Conservation (phyloP, 2,888 invertebrate genomes). For the Hoplodrina ambigua region DNA sequence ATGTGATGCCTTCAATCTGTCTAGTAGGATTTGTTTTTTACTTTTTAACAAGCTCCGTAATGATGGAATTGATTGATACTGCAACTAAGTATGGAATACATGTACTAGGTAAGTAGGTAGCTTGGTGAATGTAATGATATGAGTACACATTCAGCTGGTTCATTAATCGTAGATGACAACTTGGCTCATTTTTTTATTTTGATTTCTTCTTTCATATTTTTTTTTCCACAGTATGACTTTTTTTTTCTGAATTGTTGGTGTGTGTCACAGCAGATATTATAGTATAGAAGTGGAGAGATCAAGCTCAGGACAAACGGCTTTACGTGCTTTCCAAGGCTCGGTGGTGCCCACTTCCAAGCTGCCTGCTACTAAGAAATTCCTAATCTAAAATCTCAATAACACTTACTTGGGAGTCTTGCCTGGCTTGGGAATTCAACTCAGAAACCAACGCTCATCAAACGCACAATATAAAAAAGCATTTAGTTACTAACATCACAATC, state of each 20-base stretch:
- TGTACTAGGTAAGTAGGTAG: background rate
- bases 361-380: too few species aligned
- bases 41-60: slow-evolving; percentile 28
- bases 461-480: background rate
- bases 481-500: background rate
- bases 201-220: background rate
- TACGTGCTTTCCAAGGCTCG: too few species aligned
- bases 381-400: too few species aligned
- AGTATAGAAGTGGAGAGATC: too few species aligned
- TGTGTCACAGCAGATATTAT: too few species aligned
- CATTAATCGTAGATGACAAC: background rate
- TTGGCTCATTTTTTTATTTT: background rate
- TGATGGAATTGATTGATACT: slow-evolving; percentile 38
- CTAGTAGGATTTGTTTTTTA: slow-evolving; percentile 40
- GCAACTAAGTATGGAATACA: slow-evolving; percentile 16
- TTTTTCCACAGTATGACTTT: background rate
- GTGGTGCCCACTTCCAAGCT: too few species aligned
- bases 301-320: too few species aligned
- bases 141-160: slow-evolving; percentile 7
- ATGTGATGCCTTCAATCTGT: slow-evolving; percentile 40
- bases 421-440: too few species aligned
- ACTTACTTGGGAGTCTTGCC: too few species aligned
- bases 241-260: too few species aligned
- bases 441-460: background rate
- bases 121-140: background rate